Percentiles rank a stretch among this genome's conserved stretches.
Conservation (phyloP, 1,140 invertebrate species). For the Anoplophora glabripennis region DNA sequence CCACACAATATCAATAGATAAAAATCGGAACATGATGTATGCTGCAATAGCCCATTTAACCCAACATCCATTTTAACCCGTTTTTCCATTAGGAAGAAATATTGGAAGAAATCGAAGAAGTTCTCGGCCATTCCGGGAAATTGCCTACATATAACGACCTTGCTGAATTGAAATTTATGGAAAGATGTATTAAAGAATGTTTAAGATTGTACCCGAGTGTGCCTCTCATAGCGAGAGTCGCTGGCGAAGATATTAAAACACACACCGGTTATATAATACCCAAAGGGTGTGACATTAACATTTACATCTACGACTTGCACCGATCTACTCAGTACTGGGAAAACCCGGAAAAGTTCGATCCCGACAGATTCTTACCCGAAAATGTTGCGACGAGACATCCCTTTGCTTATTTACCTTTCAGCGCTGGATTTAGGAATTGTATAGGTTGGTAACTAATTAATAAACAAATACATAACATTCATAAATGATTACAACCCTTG, state of each 20-base stretch:
- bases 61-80: no score
- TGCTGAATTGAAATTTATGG: conserved; percentile 67
- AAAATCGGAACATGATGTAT: no score
- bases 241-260: conserved; percentile 54
- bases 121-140: conserved; percentile 54
- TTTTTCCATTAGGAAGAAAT: conserved; percentile 62
- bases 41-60: no score
- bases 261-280: conserved; percentile 30
- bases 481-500: no score
- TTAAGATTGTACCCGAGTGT: conserved; percentile 66
- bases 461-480: not conserved
- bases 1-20: no score
- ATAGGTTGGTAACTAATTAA: conserved; percentile 52
- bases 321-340: conserved; percentile 12
- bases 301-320: conserved; percentile 12
- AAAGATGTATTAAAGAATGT: conserved; percentile 63
- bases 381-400: conserved; percentile 49
- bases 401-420: conserved; percentile 62
- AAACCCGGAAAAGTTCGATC: conserved; percentile 65
- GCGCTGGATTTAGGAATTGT: conserved; percentile 62
- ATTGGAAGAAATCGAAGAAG: conserved; percentile 61
- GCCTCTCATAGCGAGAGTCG: conserved; percentile 60
- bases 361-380: conserved; percentile 64
- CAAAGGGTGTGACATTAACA: not conserved
- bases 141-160: conserved; percentile 61